A percentile compares a stretch with the other conserved stretches of the same genome.
phyloP scores from a whole-genome alignment of 35 echinoderm and acorn worm genomes.

The Heliocidaris erythrogramma region DNA sequence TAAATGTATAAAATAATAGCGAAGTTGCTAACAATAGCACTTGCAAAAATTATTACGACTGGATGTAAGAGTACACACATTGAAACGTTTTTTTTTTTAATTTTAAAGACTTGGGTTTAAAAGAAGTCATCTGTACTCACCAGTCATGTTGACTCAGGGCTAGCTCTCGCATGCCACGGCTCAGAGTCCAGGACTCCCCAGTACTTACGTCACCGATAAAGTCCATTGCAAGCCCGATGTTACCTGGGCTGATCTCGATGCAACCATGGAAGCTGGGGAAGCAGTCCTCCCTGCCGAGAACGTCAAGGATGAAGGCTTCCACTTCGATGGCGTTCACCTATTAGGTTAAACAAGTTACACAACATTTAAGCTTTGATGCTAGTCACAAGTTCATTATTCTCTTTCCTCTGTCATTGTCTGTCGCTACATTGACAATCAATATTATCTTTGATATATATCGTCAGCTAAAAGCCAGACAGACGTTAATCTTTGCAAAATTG shows the following conservation, averaged over 20 bases:
- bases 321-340: too few species aligned
- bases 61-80: too few species aligned
- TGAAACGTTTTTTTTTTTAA: too few species aligned
- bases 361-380: not conserved
- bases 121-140: too few species aligned
- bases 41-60: too few species aligned
- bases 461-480: not conserved
- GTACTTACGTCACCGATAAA: not conserved
- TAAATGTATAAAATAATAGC: too few species aligned
- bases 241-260: not conserved
- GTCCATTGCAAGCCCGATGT: not conserved
- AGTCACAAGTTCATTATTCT: too few species aligned
- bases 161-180: too few species aligned
- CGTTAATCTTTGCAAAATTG: not conserved
- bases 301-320: not conserved
- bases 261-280: not conserved
- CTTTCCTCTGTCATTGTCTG: too few species aligned
- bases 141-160: too few species aligned
- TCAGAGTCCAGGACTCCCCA: not conserved
- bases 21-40: too few species aligned
- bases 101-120: too few species aligned
- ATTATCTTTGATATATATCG: not conserved
- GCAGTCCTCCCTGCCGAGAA: not conserved
- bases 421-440: not conserved
- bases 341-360: not conserved